Conservation (phyloP, 2,888 invertebrate species). For the Drosophila atripex region DNA sequence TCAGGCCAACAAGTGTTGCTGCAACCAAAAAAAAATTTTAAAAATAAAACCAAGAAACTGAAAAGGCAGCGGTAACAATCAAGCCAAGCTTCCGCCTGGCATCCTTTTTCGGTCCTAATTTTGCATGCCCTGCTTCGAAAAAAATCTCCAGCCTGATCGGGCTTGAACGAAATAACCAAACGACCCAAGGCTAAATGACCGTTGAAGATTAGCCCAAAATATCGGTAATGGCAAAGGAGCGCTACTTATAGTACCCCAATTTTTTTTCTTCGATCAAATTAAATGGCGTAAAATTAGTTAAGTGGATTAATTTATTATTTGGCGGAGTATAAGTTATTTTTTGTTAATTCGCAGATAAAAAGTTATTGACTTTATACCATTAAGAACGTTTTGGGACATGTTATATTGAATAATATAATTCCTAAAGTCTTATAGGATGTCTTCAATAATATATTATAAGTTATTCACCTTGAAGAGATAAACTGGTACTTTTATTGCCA, state of each 20-base stretch:
- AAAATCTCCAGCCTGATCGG: conserved; percentile 5
- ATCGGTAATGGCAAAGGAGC: conserved; percentile 24
- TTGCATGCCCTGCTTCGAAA: conserved; percentile 41
- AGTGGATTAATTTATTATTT: conserved; percentile 5
- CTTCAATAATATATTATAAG: neutral
- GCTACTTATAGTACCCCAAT: conserved; percentile 28
- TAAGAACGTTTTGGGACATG: too few species aligned
- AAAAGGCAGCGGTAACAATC: conserved; percentile 46
- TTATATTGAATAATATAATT: neutral
- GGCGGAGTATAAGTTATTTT: neutral
- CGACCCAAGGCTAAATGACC: conserved; percentile 39
- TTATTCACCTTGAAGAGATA: conserved; percentile 8
- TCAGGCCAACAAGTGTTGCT: conserved; percentile 67
- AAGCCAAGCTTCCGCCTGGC: conserved; percentile 67
- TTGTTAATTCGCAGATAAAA: neutral
- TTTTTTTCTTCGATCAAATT: neutral
- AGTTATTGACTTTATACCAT: too few species aligned
- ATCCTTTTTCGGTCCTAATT: conserved; percentile 66
- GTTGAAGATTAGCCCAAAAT: conserved; percentile 52
- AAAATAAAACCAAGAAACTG: conserved; percentile 35
- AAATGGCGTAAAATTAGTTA: neutral
- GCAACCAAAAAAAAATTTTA: conserved; percentile 44
- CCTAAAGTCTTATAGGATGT: neutral
- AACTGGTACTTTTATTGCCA: neutral
- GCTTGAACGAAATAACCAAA: conserved; percentile 23